Conservation (phyloP, 1,140 invertebrate species). For the Aphis craccivora region DNA sequence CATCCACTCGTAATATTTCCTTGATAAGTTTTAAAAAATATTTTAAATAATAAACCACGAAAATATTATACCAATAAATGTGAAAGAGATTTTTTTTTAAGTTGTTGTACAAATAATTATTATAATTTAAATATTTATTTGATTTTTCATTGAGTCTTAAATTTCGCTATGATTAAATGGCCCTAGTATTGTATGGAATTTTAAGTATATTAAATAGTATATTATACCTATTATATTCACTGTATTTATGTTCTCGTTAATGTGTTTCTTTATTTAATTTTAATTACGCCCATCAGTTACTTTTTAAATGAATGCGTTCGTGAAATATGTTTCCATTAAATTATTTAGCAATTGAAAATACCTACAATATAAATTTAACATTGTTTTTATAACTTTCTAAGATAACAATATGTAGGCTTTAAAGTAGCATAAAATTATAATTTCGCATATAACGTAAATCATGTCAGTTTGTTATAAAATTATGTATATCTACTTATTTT, state of each 20-base stretch:
- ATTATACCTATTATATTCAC: neutral
- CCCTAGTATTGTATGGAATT: neutral
- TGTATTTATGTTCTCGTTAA: neutral
- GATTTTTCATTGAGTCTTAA: neutral
- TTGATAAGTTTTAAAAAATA: neutral
- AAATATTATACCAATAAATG: neutral
- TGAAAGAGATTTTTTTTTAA: neutral
- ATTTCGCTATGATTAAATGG: no score
- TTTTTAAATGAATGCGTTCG: neutral
- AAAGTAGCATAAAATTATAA: neutral
- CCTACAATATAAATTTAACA: neutral
- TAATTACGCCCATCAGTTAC: neutral
- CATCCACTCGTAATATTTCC: neutral
- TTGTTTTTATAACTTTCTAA: neutral
- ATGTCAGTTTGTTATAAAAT: neutral
- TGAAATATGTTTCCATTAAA: neutral
- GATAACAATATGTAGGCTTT: neutral
- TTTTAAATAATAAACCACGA: neutral
- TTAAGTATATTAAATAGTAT: no score
- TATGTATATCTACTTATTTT: neutral
- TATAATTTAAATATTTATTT: neutral
- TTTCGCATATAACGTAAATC: neutral
- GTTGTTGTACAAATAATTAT: neutral
- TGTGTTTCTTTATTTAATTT: neutral
- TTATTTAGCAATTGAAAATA: neutral